A percentile compares a stretch with the other conserved stretches of the same genome.
Evolutionary conservation across 2,888 invertebrate species (phyloP).

Genomic region (Monochamus alternatus): DNA sequence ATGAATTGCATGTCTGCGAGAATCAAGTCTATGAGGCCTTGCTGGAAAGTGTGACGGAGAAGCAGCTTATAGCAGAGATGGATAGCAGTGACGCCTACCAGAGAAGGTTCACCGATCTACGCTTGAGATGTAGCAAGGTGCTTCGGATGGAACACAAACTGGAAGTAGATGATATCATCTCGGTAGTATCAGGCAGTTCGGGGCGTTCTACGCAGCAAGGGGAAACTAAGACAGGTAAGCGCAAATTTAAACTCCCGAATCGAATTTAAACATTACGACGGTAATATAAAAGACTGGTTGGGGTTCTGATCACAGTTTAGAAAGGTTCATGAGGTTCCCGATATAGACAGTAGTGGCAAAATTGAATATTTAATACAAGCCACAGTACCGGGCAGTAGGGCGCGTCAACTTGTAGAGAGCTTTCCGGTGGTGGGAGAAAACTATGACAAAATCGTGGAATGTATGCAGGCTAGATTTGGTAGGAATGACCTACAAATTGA

Average conservation of each 20-base stretch:
- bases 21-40: neutral
- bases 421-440: constrained; percentile 48
- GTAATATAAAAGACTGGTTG: constrained; percentile 53
- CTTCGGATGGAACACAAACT: neutral
- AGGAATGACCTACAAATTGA: constrained; percentile 56
- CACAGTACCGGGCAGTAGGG: constrained; percentile 44
- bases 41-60: neutral
- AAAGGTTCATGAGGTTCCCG: constrained; percentile 49
- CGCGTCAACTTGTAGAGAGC: constrained; percentile 51
- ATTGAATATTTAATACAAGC: constrained; percentile 52
- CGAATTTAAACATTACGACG: constrained; percentile 49
- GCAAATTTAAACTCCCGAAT: constrained; percentile 51
- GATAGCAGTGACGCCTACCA: constrained; percentile 3
- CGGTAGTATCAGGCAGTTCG: neutral
- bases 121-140: neutral
- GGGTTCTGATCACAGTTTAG: constrained; percentile 53
- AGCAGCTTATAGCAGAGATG: neutral
- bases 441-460: constrained; percentile 46
- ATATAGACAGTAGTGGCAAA: constrained; percentile 52
- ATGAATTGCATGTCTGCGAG: neutral
- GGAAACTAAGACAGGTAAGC: constrained; percentile 41
- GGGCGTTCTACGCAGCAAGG: neutral
- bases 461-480: constrained; percentile 57
- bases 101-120: constrained; percentile 11
- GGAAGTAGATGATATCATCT: neutral